phyloP scores from a whole-genome alignment of 2,113 vertebrate genomes.

The Uropsilus gracilis region DNA sequence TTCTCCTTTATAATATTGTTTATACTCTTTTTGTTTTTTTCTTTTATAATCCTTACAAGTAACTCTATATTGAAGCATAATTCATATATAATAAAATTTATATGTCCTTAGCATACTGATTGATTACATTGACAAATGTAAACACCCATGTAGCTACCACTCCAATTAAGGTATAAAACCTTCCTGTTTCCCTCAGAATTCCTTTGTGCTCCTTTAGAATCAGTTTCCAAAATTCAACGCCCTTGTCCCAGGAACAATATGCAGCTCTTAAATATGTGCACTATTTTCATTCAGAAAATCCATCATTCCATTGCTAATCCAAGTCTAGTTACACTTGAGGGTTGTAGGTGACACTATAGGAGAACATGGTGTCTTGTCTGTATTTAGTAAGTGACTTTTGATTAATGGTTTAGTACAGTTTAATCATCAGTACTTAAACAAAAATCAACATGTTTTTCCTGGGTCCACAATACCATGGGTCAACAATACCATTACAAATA shows the following conservation, averaged over 20 bases:
- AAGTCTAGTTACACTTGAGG: not conserved
- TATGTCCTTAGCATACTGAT: not conserved
- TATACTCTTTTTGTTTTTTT: not conserved
- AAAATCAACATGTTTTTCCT: not conserved
- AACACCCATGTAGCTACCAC: not conserved
- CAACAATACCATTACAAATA: not conserved
- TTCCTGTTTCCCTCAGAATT: not conserved
- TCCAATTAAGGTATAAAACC: not conserved
- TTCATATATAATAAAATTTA: not conserved
- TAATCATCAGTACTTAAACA: conserved; percentile 3
- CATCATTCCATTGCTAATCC: not conserved
- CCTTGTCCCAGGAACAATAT: not conserved
- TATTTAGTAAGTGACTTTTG: not conserved
- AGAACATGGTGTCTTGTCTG: not conserved
- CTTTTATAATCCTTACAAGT: not conserved
- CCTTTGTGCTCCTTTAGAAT: not conserved
- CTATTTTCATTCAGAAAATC: conserved; percentile 15
- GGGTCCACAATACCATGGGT: not conserved
- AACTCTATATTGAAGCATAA: not conserved
- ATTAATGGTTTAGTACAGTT: not conserved
- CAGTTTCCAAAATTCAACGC: not conserved
- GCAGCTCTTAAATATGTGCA: not conserved
- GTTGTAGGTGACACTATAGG: not conserved
- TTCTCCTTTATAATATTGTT: not conserved
- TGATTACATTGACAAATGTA: not conserved